A percentile compares a stretch with the other conserved stretches of the same genome.
Evolutionary conservation across 2,888 invertebrate genomes (phyloP).

Genomic region (Leptogaster cylindrica): DNA sequence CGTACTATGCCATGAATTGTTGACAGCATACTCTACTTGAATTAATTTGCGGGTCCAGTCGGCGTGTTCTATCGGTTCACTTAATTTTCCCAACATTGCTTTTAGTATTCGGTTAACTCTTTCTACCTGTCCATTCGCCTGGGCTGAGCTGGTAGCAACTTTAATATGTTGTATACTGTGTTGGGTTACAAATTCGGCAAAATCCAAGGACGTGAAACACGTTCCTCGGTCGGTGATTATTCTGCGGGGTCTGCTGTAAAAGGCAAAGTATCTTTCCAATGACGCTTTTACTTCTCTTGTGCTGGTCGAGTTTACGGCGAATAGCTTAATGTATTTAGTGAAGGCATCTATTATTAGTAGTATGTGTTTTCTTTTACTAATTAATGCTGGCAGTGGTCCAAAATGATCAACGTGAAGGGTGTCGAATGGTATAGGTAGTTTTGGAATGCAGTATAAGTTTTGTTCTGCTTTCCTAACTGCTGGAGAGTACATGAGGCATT

Average conservation of each 20-base stretch:
- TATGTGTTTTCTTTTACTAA: conserved; percentile 32
- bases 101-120: conserved; percentile 47
- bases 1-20: conserved; percentile 50
- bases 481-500: neutral
- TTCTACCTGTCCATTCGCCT: conserved; percentile 50
- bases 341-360: conserved; percentile 41
- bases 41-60: conserved; percentile 40
- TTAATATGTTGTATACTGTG: conserved; percentile 44
- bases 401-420: conserved; percentile 44
- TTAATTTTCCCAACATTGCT: conserved; percentile 47
- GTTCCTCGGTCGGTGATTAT: conserved; percentile 49
- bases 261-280: conserved; percentile 49
- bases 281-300: conserved; percentile 50
- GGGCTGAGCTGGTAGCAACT: conserved; percentile 47
- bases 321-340: conserved; percentile 45
- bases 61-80: neutral
- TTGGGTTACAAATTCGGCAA: conserved; percentile 44
- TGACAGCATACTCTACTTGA: conserved; percentile 50
- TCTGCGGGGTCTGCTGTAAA: conserved; percentile 46
- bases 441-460: neutral
- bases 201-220: conserved; percentile 48
- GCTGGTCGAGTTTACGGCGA: conserved; percentile 36
- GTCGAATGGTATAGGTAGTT: conserved; percentile 48
- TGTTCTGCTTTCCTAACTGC: too few species aligned
- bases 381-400: conserved; percentile 13